These are phyloP conservation scores for Lordiphosa andalusiaca DNA, from an alignment of 2,888 invertebrate species.

Conservation along the genomic window DNA sequence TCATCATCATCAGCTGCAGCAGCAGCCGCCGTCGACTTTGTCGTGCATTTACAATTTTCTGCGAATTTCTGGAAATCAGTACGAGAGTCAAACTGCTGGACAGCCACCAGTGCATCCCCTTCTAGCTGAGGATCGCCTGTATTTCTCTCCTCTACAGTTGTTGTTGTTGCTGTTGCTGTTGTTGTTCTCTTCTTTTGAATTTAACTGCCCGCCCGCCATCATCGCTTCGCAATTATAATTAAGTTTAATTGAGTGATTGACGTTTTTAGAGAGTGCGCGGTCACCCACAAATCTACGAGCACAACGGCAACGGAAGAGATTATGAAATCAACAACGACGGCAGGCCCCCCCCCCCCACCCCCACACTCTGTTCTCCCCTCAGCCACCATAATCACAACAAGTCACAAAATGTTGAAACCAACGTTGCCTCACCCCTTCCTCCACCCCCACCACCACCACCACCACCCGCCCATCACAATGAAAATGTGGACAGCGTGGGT, in stretches of 20 bases:
- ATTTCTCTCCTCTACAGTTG: neutral
- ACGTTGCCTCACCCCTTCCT: slow-evolving; percentile 26
- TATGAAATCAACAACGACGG: slow-evolving; percentile 64
- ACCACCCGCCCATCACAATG: neutral
- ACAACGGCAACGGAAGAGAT: slow-evolving; percentile 58
- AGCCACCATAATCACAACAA: slow-evolving; percentile 63
- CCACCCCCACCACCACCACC: too few relatives aligned
- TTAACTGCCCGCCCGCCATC: slow-evolving; percentile 65
- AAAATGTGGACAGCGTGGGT: slow-evolving; percentile 64
- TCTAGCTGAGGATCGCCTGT: too few relatives aligned
- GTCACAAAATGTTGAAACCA: slow-evolving; percentile 62
- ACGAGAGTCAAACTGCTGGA: slow-evolving; percentile 45
- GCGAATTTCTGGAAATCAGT: slow-evolving; percentile 71
- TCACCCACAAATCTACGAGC: slow-evolving; percentile 67
- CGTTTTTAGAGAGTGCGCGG: slow-evolving; percentile 78
- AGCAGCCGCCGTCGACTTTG: slow-evolving; percentile 27
- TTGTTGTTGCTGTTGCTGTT: neutral
- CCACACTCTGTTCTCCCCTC: too few relatives aligned
- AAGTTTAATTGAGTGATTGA: slow-evolving; percentile 80
- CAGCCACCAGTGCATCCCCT: too few relatives aligned
- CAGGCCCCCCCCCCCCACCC: slow-evolving; percentile 29
- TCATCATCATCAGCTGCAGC: slow-evolving; percentile 29
- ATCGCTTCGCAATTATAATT: slow-evolving; percentile 78
- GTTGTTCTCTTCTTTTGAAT: slow-evolving; percentile 15
- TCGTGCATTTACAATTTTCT: slow-evolving; percentile 73